Conservation (phyloP, 2,888 invertebrate genomes). For the Eledona agricola region DNA sequence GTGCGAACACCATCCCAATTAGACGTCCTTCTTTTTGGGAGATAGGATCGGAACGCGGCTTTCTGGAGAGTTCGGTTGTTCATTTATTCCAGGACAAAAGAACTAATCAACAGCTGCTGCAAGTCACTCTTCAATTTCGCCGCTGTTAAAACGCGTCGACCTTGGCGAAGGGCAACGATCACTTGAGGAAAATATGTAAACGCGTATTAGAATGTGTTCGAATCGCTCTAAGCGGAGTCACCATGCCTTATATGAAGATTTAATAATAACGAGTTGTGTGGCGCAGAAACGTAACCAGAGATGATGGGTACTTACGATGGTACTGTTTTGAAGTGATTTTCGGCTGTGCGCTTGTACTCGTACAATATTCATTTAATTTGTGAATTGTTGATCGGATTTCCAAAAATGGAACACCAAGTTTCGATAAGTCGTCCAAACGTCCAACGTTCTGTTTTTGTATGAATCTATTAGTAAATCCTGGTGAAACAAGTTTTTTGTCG, state of each 20-base stretch:
- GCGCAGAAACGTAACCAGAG: constrained; percentile 17
- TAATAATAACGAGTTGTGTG: constrained; percentile 15
- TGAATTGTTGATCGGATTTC: constrained; percentile 6
- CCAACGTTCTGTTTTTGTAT: constrained; percentile 17
- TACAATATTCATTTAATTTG: too few relatives aligned
- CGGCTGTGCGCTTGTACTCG: too few relatives aligned
- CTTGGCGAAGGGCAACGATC: constrained; percentile 25
- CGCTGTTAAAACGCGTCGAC: constrained; percentile 6
- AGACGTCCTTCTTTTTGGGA: constrained; percentile 5
- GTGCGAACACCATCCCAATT: constrained; percentile 18
- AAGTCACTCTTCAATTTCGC: constrained; percentile 52
- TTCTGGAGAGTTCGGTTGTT: constrained; percentile 27
- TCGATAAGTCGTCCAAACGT: constrained; percentile 36
- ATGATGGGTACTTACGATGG: constrained; percentile 13
- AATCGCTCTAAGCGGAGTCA: constrained; percentile 12
- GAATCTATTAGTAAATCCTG: constrained; percentile 28
- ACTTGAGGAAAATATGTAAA: constrained; percentile 16
- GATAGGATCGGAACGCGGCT: constrained; percentile 29
- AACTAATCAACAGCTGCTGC: constrained; percentile 50
- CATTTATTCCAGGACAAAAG: constrained; percentile 46
- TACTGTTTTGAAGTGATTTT: too few relatives aligned
- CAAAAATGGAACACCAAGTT: constrained; percentile 7
- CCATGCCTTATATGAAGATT: constrained; percentile 18
- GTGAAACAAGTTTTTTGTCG: constrained; percentile 23
- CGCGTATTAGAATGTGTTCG: constrained; percentile 11